phyloP scores from a whole-genome alignment of 2,888 invertebrate genomes.

The Hecatera dysodea region DNA sequence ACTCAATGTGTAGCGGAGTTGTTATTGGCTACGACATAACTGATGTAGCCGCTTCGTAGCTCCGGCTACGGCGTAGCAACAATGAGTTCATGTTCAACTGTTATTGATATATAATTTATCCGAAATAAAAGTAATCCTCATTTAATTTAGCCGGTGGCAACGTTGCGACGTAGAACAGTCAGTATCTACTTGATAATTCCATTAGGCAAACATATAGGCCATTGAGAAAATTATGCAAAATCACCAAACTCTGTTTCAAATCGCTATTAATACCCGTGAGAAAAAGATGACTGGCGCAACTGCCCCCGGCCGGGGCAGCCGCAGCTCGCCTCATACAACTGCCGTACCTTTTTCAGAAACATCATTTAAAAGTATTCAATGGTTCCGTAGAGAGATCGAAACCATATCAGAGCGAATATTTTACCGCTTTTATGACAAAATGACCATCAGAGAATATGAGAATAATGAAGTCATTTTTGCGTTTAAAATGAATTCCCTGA shows the following conservation, averaged over 20 bases:
- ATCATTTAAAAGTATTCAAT: conserved; percentile 67
- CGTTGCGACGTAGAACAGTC: conserved; percentile 1
- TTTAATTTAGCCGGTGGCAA: conserved; percentile 9
- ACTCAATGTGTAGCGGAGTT: conserved; percentile 7
- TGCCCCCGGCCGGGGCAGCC: conserved; percentile 50
- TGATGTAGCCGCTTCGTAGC: conserved; percentile 35
- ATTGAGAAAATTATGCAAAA: conserved; percentile 81
- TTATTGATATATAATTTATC: neutral
- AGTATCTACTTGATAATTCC: conserved; percentile 74
- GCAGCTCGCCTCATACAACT: conserved; percentile 60
- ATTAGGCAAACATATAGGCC: conserved; percentile 77
- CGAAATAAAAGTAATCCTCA: neutral
- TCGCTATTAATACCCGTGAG: conserved; percentile 82
- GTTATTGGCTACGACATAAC: conserved; percentile 29
- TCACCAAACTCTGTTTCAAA: conserved; percentile 81
- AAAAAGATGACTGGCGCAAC: conserved; percentile 76
- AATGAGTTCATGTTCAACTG: neutral
- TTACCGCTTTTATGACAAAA: conserved; percentile 42
- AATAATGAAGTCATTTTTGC: conserved; percentile 35
- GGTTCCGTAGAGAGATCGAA: conserved; percentile 50
- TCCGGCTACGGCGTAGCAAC: conserved; percentile 38
- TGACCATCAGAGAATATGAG: conserved; percentile 37
- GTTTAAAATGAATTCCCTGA: conserved; percentile 8
- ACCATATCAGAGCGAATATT: conserved; percentile 44
- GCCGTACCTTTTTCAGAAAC: conserved; percentile 68